Evolutionary conservation across 2,113 vertebrate genomes (phyloP).

Genomic region (Tenrec ecaudatus): DNA sequence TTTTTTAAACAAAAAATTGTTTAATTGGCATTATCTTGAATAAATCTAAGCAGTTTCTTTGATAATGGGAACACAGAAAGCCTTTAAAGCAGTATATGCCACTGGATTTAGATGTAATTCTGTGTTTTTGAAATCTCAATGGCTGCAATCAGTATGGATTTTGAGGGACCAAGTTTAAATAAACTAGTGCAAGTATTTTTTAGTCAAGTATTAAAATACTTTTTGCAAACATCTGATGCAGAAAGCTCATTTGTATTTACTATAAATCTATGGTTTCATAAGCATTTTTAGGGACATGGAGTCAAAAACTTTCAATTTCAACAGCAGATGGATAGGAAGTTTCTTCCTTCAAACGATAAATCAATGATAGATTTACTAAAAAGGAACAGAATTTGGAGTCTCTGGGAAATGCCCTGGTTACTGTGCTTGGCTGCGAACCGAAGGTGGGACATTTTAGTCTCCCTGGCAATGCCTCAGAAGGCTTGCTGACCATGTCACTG

Average conservation of each 20-base stretch:
- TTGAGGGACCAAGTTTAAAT: conserved; percentile 49
- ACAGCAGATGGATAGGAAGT: not conserved
- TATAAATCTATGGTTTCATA: conserved; percentile 28
- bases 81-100: conserved; percentile 1
- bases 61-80: conserved; percentile 17
- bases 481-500: not conserved
- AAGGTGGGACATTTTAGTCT: not conserved
- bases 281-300: conserved; percentile 1
- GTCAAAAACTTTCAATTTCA: conserved; percentile 28
- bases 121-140: conserved; percentile 47
- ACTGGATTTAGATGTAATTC: not conserved
- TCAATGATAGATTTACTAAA: conserved; percentile 24
- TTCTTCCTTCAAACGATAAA: conserved; percentile 43
- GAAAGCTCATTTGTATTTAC: conserved; percentile 54
- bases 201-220: conserved; percentile 34
- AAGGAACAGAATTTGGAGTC: conserved; percentile 8
- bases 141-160: not conserved
- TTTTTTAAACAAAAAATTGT: not conserved
- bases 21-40: conserved; percentile 31
- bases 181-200: conserved; percentile 28
- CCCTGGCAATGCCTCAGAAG: not conserved
- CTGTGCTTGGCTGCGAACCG: not conserved
- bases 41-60: conserved; percentile 43
- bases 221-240: conserved; percentile 15
- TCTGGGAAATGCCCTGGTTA: not conserved